Conservation (phyloP, 2,113 vertebrate species). For the Willisornis vidua region DNA sequence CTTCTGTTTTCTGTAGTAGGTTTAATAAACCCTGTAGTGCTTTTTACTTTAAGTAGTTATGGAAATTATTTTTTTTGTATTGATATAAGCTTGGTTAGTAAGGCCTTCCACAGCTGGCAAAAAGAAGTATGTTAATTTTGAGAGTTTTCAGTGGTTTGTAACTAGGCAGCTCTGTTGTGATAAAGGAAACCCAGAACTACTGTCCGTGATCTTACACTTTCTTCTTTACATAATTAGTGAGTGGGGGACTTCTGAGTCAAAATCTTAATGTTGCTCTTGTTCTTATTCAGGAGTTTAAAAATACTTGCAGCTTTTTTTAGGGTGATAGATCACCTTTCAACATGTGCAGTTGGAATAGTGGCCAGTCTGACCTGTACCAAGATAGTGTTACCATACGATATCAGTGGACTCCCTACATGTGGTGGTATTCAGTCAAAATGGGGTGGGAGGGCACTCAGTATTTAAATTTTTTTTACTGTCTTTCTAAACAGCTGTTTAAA, state of each 20-base stretch:
- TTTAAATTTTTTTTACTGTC: slow-evolving; percentile 63
- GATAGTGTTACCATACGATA: fast-evolving
- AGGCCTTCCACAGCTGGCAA: background rate
- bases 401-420: background rate
- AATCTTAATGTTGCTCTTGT: background rate
- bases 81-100: background rate
- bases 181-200: background rate
- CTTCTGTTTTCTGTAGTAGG: background rate
- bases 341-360: background rate
- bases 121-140: background rate
- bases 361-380: background rate
- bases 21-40: background rate
- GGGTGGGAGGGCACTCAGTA: background rate
- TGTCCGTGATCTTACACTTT: background rate
- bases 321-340: background rate
- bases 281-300: background rate
- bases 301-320: background rate
- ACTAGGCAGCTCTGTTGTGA: background rate
- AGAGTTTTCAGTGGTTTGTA: background rate
- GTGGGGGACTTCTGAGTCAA: background rate
- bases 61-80: background rate
- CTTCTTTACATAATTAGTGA: background rate
- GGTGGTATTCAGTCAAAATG: background rate
- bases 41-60: background rate
- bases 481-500: slow-evolving; percentile 69